These are phyloP conservation scores for Bombus waltoni DNA, from an alignment of 1,140 invertebrate species.

Conservation along the genomic window DNA sequence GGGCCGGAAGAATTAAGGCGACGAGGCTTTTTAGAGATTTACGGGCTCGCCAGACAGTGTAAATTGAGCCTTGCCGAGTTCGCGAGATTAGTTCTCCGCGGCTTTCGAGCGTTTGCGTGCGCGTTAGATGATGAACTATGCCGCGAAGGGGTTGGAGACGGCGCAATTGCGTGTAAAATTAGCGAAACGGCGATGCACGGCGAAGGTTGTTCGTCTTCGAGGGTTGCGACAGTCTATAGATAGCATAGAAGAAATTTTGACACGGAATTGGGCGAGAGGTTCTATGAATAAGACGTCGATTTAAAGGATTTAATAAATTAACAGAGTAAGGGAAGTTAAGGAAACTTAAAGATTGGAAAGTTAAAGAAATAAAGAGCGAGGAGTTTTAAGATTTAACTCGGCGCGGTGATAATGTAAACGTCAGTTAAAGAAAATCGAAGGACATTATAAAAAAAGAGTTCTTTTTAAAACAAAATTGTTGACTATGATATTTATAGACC, in stretches of 20 bases:
- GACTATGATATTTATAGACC: background rate
- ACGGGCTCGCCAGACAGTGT: background rate
- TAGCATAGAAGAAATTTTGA: background rate
- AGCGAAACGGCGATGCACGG: background rate
- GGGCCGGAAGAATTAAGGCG: constrained; percentile 1
- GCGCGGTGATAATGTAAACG: background rate
- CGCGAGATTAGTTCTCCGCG: background rate
- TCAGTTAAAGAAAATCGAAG: background rate
- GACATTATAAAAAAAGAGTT: background rate
- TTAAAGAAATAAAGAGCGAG: too few species aligned
- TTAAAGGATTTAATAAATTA: too few species aligned
- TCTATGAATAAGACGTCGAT: background rate
- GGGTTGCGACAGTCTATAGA: background rate
- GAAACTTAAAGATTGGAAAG: too few species aligned
- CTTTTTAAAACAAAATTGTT: background rate
- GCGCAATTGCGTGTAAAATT: background rate
- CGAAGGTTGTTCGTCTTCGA: background rate
- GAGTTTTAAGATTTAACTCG: background rate
- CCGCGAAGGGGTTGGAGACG: background rate
- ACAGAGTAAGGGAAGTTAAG: too few species aligned
- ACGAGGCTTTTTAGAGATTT: constrained; percentile 10
- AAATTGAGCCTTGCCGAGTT: constrained; percentile 20
- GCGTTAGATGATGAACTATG: background rate
- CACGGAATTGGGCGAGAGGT: background rate
- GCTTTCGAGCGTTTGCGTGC: constrained; percentile 10